Evolutionary conservation across 2,888 invertebrate genomes (phyloP), one percentile per base, ranked within the genome.

Genomic region (Sesia apiformis): DNA sequence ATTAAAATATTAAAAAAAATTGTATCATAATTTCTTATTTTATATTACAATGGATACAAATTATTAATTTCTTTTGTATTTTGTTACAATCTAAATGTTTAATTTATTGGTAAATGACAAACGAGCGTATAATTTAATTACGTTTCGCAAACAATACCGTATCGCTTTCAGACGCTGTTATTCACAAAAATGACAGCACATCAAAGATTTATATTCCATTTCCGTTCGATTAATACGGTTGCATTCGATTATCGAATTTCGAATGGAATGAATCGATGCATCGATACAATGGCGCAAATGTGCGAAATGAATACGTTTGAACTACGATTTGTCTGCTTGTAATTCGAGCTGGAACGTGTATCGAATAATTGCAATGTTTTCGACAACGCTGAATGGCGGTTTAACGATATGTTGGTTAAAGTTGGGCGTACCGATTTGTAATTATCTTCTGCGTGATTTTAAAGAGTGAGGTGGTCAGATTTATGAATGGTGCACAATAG

Each of bases 201-300:
- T 70, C 65, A 65, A 65, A 63, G 79, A 85, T 85, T 81, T 85
- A 85, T 78, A 67, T 63, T 70, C 74, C 72, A 71, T 78, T 74
- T 81, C 78, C 76, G 74, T 72, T 71, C 6, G 71, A 77, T 82
- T 77, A 78, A 78, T 77, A 67, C 69, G 67, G 67, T 65, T 66
- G 69, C 70, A 70, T 73, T 70, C 74, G 72, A 76, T 78, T 80
- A 76, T 77, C 70, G 69, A 70, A 67, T 71, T 72, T 68, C 67
- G 72, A 69, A 73, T 72, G 64, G 64, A 66, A 69, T 4, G 69
- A 77, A 78, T 78, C 76, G 68, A 68, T 68, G 62, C 59, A 63
- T 60, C 74, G 73, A 81, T 84, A 79, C 70, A 80, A 81, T 80
- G 75, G 75, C 74, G 71, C 70, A 70, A 72, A 72, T 72, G 67